These are phyloP conservation scores for Folsomia candida DNA, from an alignment of 2,888 invertebrate species.

Conservation along the genomic window DNA sequence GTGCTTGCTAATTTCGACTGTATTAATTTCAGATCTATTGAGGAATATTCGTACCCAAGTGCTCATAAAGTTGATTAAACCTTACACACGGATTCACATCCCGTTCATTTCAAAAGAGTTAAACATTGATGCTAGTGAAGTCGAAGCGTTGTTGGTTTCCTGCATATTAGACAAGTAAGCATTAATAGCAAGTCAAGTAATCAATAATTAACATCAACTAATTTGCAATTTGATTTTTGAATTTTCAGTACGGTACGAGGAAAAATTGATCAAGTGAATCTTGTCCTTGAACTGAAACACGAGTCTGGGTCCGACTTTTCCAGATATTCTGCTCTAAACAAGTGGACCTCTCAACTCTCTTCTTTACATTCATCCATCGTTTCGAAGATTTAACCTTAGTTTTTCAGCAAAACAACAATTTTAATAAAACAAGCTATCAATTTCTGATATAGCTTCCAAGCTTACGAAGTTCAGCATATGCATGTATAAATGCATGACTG, in stretches of 20 bases:
- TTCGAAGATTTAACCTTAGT: slow-evolving; percentile 82
- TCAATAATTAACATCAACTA: too few relatives aligned
- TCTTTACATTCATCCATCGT: slow-evolving; percentile 84
- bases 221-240: slow-evolving; percentile 32
- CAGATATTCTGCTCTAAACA: slow-evolving; percentile 87
- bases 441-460: too few relatives aligned
- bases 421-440: too few relatives aligned
- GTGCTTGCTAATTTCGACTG: background rate
- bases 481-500: too few relatives aligned
- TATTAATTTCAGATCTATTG: slow-evolving; percentile 67
- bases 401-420: too few relatives aligned
- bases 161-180: slow-evolving; percentile 92
- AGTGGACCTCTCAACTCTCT: slow-evolving; percentile 89
- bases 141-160: slow-evolving; percentile 92
- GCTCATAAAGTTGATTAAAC: slow-evolving; percentile 91
- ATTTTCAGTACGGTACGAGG: slow-evolving; percentile 58
- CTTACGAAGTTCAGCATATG: too few relatives aligned
- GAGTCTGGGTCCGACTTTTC: slow-evolving; percentile 69
- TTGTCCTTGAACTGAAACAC: slow-evolving; percentile 81
- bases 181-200: background rate
- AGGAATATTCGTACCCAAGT: slow-evolving; percentile 97
- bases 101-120: slow-evolving; percentile 94
- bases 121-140: slow-evolving; percentile 90
- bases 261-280: slow-evolving; percentile 77
- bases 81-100: slow-evolving; percentile 96